phyloP scores from a whole-genome alignment of 1,140 invertebrate genomes.

The Drosophila biarmipes region DNA sequence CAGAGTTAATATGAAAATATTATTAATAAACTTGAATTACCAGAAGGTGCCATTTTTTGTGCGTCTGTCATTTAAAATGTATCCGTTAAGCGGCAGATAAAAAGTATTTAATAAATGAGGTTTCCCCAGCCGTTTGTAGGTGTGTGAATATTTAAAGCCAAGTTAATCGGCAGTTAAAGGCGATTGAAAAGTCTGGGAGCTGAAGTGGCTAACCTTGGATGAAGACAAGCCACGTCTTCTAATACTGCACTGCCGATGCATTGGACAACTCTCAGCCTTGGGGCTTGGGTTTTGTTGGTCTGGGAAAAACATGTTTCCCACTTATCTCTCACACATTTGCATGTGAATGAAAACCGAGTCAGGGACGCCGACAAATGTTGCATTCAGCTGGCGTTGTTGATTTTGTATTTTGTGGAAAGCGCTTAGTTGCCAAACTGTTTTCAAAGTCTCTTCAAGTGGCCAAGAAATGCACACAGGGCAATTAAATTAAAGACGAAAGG shows the following conservation, averaged over 20 bases:
- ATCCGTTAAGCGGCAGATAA: slow-evolving; percentile 5
- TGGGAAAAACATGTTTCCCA: slow-evolving; percentile 51
- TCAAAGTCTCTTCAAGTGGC: slow-evolving; percentile 24
- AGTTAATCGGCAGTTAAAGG: slow-evolving; percentile 6
- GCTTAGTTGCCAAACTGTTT: slow-evolving; percentile 49
- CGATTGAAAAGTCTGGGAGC: background rate
- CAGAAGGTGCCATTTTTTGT: slow-evolving; percentile 19
- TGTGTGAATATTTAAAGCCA: slow-evolving; percentile 34
- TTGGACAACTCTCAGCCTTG: slow-evolving; percentile 46
- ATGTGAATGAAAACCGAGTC: slow-evolving; percentile 41
- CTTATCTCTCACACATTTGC: slow-evolving; percentile 38
- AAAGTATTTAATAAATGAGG: slow-evolving; percentile 24
- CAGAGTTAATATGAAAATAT: slow-evolving; percentile 51
- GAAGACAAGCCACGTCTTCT: slow-evolving; percentile 35
- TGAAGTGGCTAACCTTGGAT: slow-evolving; percentile 27
- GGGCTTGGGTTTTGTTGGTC: slow-evolving; percentile 12
- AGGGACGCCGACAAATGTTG: slow-evolving; percentile 39
- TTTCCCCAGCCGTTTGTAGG: background rate
- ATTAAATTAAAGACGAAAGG: slow-evolving; percentile 45
- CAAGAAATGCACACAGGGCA: slow-evolving; percentile 34
- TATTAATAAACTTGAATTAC: slow-evolving; percentile 60
- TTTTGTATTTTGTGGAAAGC: slow-evolving; percentile 45
- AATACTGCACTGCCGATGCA: slow-evolving; percentile 30
- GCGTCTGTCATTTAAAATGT: slow-evolving; percentile 37
- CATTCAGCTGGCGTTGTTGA: slow-evolving; percentile 24